Conservation (phyloP, 2,113 vertebrate genomes). For the Rissa tridactyla region DNA sequence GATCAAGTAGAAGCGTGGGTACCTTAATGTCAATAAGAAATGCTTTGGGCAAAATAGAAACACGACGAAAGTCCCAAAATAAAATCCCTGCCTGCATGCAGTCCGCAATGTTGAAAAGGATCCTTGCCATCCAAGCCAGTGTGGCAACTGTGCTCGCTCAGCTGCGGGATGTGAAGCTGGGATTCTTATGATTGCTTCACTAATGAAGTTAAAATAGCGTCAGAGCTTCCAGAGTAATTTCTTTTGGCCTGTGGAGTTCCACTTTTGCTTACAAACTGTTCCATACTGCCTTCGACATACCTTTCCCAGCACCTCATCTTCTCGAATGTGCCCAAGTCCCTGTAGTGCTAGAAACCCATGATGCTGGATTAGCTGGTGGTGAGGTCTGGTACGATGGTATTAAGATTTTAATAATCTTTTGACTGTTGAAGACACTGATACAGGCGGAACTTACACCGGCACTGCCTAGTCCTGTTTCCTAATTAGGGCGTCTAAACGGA, state of each 20-base stretch:
- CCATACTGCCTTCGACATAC: neutral
- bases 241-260: neutral
- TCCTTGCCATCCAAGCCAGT: neutral
- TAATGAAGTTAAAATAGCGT: neutral
- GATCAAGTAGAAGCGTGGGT: neutral
- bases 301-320: neutral
- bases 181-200: neutral
- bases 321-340: neutral
- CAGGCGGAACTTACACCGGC: neutral
- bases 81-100: neutral
- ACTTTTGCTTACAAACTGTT: neutral
- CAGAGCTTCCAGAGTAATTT: neutral
- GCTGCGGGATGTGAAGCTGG: neutral
- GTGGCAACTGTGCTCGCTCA: neutral
- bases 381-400: neutral
- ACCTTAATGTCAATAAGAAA: neutral
- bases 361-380: neutral
- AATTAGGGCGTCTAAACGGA: neutral
- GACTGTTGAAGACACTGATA: neutral
- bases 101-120: neutral
- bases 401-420: neutral
- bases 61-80: neutral
- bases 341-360: neutral
- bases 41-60: neutral
- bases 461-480: constrained; percentile 9